A percentile compares a stretch with the other conserved stretches of the same genome.
Evolutionary conservation across 2,888 invertebrate species (phyloP).

Genomic region (Cantharis nigra): DNA sequence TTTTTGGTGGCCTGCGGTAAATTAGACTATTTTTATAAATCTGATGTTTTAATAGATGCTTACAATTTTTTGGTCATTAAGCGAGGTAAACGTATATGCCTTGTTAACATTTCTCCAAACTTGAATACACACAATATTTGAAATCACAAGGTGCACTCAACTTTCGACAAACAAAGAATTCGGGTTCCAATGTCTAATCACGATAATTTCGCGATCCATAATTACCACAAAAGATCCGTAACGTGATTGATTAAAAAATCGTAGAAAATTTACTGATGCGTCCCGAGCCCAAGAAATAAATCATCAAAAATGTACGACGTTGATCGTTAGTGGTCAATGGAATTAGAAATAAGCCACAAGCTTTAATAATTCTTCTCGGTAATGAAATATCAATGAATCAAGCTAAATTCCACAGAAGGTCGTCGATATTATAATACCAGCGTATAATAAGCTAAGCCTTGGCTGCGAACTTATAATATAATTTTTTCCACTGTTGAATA

Average conservation of each 20-base stretch:
- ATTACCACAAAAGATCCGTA: background rate
- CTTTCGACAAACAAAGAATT: background rate
- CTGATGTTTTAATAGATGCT: slow-evolving; percentile 21
- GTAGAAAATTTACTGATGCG: background rate
- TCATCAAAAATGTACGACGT: slow-evolving; percentile 1
- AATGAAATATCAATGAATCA: slow-evolving; percentile 2
- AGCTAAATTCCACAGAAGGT: slow-evolving; percentile 9
- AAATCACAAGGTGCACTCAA: slow-evolving; percentile 15
- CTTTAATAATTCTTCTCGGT: slow-evolving; percentile 1
- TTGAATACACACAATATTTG: background rate
- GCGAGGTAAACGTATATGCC: slow-evolving; percentile 13
- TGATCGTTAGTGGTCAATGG: slow-evolving; percentile 6
- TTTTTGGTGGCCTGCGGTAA: slow-evolving; percentile 10
- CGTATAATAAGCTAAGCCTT: background rate
- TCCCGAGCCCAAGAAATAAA: background rate
- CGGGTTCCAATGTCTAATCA: background rate
- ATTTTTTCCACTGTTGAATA: background rate
- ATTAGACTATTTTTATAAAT: slow-evolving; percentile 20
- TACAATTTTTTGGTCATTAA: slow-evolving; percentile 29
- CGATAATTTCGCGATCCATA: background rate
- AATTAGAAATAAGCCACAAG: background rate
- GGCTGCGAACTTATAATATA: background rate
- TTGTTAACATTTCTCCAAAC: background rate
- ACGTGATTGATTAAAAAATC: background rate
- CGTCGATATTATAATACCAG: background rate